These are phyloP conservation scores for Rotaria sp. DNA, from an alignment of 2,888 invertebrate species.

Conservation along the genomic window DNA sequence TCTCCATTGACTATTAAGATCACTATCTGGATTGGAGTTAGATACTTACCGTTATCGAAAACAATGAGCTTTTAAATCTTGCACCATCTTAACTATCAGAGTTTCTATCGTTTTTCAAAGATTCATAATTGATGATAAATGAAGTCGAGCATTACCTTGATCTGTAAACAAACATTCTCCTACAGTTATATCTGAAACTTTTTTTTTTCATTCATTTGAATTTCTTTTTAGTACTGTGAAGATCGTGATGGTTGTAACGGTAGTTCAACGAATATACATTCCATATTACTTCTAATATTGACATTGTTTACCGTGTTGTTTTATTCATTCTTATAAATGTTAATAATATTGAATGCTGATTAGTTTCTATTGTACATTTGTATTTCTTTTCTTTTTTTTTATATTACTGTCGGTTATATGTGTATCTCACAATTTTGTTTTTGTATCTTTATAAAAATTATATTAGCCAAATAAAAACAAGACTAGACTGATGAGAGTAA, in stretches of 20 bases:
- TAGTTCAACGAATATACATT: background rate
- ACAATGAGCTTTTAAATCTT: no score
- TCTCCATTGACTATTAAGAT: no score
- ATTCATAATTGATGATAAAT: no score
- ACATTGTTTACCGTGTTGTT: background rate
- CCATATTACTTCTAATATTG: background rate
- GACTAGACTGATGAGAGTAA: background rate
- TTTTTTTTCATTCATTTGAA: no score
- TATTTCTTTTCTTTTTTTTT: background rate
- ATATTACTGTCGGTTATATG: background rate
- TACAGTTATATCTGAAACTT: background rate
- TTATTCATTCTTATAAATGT: background rate
- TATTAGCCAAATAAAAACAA: background rate
- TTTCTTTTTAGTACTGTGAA: constrained; percentile 30
- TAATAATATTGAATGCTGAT: background rate
- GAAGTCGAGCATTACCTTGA: no score
- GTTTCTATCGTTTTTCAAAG: no score
- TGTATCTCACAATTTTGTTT: background rate
- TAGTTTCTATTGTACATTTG: background rate
- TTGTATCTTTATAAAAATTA: background rate
- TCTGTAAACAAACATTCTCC: no score
- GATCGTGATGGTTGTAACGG: constrained; percentile 39
- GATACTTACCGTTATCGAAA: no score
- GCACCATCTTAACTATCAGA: no score
- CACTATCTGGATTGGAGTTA: no score